Evolutionary conservation across 2,113 vertebrate genomes (phyloP), one percentile per base, ranked within the genome.

Genomic region (Hystrix cristata): DNA sequence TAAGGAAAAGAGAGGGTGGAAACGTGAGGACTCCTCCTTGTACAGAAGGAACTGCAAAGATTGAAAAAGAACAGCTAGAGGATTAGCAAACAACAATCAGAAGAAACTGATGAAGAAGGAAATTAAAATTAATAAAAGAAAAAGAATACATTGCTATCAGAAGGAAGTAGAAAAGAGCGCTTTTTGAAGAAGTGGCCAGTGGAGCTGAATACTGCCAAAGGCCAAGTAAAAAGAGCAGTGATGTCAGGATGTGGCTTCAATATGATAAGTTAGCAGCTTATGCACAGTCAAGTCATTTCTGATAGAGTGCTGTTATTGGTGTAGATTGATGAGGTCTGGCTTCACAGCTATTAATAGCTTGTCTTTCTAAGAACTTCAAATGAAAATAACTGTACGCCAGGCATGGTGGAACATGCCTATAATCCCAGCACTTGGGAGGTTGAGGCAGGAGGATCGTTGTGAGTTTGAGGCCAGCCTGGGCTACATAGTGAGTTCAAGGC

Each of bases 171-270:
- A 25, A 64, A 57, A 48, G 51, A 69, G 60, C 2, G 12, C 0
- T 31, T 11, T 1, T 5, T 4, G 13, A 15, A 29, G 9, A 23
- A 18, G 51, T 14, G 9, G 13, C 23, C 78, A 0, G 13, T 27
- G 25, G 18, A 71, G 55, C 85, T 16, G 9, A 57, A 1, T 27
- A 6, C 67, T 25, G 10, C 48, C 57, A 13, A 23, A 59, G 34
- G 15, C 12, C 76, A 12, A 46, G 48, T 18, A 46, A 7, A 48
- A 21, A 0, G 15, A 62, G 34, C 74, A 29, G 15, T 2, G 16
- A 2, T 7, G 27, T 31, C 38, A 34, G 90, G 38, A 4, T 62
- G 51, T 53, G n/a, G n/a, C 67, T 71, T 57, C 59, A 11, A 3
- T 15, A 2, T 38, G 34, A 53, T 10, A 79, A 55, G 76, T 23